Percentiles rank a stretch among this genome's conserved stretches.
phyloP scores from a whole-genome alignment of 92 coral and sea anemone genomes.

The Porites rus region DNA sequence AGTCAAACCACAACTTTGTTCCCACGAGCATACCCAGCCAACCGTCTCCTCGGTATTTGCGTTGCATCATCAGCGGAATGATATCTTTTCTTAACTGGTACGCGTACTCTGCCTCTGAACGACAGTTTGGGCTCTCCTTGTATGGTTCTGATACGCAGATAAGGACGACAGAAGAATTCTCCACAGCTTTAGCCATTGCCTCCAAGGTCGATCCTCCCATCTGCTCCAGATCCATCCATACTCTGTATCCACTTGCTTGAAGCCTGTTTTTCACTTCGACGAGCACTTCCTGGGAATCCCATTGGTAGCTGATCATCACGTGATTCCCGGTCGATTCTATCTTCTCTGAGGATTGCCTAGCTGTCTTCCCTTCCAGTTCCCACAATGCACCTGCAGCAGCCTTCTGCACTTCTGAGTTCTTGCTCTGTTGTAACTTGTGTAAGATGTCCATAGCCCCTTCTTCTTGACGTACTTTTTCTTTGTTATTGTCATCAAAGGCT shows the following conservation, averaged over 20 bases:
- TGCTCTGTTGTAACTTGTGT: slow-evolving; percentile 46
- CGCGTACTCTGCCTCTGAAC: slow-evolving; percentile 72
- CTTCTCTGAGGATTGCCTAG: neutral
- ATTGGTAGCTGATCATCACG: slow-evolving; percentile 79
- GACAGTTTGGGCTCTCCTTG: slow-evolving; percentile 75
- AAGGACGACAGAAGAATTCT: slow-evolving; percentile 62
- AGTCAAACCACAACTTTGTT: slow-evolving; percentile 53
- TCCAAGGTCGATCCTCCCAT: slow-evolving; percentile 73
- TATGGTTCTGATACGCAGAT: slow-evolving; percentile 76
- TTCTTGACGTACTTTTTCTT: slow-evolving; percentile 20
- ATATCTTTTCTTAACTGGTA: slow-evolving; percentile 64
- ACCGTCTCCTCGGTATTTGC: slow-evolving; percentile 64
- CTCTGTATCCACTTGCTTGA: slow-evolving; percentile 59
- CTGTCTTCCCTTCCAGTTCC: slow-evolving; percentile 67
- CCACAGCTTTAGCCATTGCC: slow-evolving; percentile 73
- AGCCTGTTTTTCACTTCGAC: slow-evolving; percentile 66
- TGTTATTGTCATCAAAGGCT: too few relatives aligned
- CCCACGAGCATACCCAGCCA: slow-evolving; percentile 66
- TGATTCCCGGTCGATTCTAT: slow-evolving; percentile 24
- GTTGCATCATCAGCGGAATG: slow-evolving; percentile 67
- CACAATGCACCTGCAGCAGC: slow-evolving; percentile 81
- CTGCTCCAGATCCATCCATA: slow-evolving; percentile 76
- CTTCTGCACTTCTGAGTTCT: slow-evolving; percentile 43
- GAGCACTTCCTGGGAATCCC: slow-evolving; percentile 63
- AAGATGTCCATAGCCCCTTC: slow-evolving; percentile 18